Conservation (phyloP, 2,888 invertebrate genomes). For the Drosophila borborema region DNA sequence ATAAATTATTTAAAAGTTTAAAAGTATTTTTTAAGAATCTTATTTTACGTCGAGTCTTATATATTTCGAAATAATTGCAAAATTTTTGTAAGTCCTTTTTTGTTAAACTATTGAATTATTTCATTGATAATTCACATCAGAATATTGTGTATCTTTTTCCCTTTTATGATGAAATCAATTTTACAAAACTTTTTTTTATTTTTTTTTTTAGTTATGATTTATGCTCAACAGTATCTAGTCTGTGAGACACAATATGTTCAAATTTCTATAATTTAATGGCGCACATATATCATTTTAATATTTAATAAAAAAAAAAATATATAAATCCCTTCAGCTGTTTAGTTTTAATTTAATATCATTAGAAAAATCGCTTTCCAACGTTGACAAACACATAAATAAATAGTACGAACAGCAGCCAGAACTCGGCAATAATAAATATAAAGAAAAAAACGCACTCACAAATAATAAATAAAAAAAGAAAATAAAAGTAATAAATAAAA, state of each 20-base stretch:
- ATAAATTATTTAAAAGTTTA: too few species aligned
- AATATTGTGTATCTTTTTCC: not conserved
- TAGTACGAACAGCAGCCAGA: conserved; percentile 26
- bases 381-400: conserved; percentile 49
- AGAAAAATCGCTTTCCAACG: conserved; percentile 21
- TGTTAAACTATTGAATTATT: not conserved
- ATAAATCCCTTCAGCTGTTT: conserved; percentile 15
- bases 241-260: conserved; percentile 2
- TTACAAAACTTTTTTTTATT: conserved; percentile 1
- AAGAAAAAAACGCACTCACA: conserved; percentile 13
- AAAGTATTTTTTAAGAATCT: too few species aligned
- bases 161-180: not conserved
- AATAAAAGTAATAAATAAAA: conserved; percentile 53
- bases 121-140: not conserved
- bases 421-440: conserved; percentile 60
- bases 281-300: conserved; percentile 42
- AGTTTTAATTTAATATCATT: conserved; percentile 42
- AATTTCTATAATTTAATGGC: conserved; percentile 16
- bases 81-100: not conserved
- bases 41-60: too few species aligned
- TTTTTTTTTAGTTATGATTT: not conserved
- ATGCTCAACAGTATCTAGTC: not conserved
- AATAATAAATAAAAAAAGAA: not conserved
- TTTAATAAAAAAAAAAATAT: conserved; percentile 32
- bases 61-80: not conserved